phyloP scores from a whole-genome alignment of 1,140 invertebrate species.

The Potamilus streckersoni region DNA sequence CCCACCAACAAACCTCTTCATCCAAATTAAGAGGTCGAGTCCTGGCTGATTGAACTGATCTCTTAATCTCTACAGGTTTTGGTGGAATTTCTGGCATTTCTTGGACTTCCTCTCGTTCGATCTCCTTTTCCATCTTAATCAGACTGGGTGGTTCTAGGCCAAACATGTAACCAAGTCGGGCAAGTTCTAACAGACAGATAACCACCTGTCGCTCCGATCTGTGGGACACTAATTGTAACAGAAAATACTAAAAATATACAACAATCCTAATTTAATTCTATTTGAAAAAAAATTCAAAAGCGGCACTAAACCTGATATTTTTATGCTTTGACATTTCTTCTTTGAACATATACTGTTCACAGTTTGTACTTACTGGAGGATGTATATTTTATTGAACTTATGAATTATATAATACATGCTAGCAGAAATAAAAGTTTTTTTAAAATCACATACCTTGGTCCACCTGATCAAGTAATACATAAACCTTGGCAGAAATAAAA shows the following conservation, averaged over 20 bases:
- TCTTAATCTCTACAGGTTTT: slow-evolving; percentile 13
- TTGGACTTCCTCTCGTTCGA: slow-evolving; percentile 73
- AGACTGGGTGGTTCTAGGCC: slow-evolving; percentile 93
- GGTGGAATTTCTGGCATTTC: slow-evolving; percentile 11
- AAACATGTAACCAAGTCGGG: slow-evolving; percentile 85
- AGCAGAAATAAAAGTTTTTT: no score
- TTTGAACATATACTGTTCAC: no score
- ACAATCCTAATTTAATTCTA: no score
- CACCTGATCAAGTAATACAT: no score
- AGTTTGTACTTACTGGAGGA: no score
- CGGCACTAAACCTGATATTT: no score
- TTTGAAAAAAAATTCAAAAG: no score
- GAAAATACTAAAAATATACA: not conserved
- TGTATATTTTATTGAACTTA: no score
- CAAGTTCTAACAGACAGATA: slow-evolving; percentile 90
- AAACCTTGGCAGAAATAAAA: no score
- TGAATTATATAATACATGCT: no score
- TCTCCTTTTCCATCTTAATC: slow-evolving; percentile 95
- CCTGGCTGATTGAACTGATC: not conserved
- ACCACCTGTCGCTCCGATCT: slow-evolving; percentile 97
- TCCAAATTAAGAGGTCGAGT: slow-evolving; percentile 24
- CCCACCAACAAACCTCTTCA: slow-evolving; percentile 27
- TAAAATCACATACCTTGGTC: no score
- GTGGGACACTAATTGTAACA: slow-evolving; percentile 56
- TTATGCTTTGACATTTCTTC: no score